phyloP scores from a whole-genome alignment of 2,888 invertebrate genomes.

The Eupithecia insigniata region DNA sequence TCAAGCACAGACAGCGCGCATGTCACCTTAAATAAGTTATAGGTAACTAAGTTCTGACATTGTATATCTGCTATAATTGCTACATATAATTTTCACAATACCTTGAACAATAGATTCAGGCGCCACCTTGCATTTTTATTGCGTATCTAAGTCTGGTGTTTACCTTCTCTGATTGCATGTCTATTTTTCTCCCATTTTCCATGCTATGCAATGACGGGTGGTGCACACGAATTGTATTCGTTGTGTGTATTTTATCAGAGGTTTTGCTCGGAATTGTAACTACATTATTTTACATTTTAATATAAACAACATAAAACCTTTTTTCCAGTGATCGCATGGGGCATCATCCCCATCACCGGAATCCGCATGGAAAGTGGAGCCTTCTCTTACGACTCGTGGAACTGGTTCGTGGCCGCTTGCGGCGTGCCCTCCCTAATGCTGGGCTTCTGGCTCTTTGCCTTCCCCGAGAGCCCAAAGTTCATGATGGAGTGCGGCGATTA shows the following conservation, averaged over 20 bases:
- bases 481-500: conserved; percentile 91
- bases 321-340: conserved; percentile 89
- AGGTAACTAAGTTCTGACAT: no score
- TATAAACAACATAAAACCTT: background rate
- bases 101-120: background rate
- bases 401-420: conserved; percentile 90
- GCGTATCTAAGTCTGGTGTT: background rate
- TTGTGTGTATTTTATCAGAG: no score
- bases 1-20: no score
- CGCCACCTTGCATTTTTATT: background rate
- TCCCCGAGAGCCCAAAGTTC: conserved; percentile 93
- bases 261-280: no score
- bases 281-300: no score
- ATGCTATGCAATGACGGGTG: no score
- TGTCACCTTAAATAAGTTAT: no score
- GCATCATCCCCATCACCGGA: conserved; percentile 88
- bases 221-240: no score
- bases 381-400: conserved; percentile 91
- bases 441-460: conserved; percentile 88
- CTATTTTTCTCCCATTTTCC: no score
- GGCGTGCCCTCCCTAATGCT: conserved; percentile 88
- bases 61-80: background rate
- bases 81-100: no score
- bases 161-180: background rate
- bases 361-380: conserved; percentile 83